Percentiles rank a stretch among this genome's conserved stretches.
Evolutionary conservation across 2,113 vertebrate genomes (phyloP).

Genomic region (Poeciliopsis occidentalis): DNA sequence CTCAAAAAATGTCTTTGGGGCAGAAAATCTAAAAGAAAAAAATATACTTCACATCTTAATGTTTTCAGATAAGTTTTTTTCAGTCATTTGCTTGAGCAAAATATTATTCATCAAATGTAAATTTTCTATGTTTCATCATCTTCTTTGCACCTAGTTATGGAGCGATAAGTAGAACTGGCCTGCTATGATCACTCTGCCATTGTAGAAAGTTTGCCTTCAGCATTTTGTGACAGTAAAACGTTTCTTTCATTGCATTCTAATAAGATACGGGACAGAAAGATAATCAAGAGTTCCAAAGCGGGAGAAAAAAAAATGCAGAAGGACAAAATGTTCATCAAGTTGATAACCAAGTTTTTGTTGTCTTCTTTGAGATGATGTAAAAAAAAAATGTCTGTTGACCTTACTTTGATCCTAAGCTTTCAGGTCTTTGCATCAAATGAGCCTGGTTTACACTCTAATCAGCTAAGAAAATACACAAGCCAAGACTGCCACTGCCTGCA

Average conservation of each 20-base stretch:
- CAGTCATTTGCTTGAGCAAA: background rate
- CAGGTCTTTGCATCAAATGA: background rate
- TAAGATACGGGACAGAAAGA: background rate
- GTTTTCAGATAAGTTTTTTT: background rate
- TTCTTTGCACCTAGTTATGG: background rate
- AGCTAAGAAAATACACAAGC: background rate
- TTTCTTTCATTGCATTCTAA: background rate
- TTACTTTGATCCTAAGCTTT: background rate
- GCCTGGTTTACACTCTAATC: background rate
- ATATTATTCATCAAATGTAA: too few species aligned
- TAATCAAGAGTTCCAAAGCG: background rate
- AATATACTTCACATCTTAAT: background rate
- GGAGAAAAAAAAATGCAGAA: background rate
- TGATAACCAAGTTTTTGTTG: background rate
- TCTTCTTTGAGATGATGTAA: too few species aligned
- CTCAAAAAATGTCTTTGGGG: background rate
- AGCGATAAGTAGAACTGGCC: background rate
- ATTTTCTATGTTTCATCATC: background rate
- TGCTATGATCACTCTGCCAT: too few species aligned
- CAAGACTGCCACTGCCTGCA: conserved; percentile 26
- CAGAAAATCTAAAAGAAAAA: background rate
- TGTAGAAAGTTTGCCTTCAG: background rate
- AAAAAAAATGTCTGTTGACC: background rate
- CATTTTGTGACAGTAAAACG: background rate
- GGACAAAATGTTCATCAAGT: background rate